Percentiles rank a stretch among this genome's conserved stretches.
Evolutionary conservation across 2,888 invertebrate species (phyloP).

Genomic region (Drosophila anceps): DNA sequence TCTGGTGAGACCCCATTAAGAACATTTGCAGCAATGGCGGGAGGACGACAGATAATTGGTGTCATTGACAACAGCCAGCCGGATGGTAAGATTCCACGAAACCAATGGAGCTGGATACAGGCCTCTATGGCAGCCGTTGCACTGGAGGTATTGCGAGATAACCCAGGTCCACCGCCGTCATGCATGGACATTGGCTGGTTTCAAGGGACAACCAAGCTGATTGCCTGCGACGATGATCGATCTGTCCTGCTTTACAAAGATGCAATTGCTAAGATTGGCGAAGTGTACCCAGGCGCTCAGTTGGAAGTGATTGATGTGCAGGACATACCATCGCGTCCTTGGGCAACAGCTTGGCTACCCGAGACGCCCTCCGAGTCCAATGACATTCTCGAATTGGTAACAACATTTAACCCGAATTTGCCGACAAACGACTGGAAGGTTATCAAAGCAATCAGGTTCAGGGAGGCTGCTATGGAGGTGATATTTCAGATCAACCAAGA

Average conservation of each 20-base stretch:
- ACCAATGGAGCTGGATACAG: constrained; percentile 39
- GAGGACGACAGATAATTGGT: constrained; percentile 25
- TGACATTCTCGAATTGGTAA: constrained; percentile 22
- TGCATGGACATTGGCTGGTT: constrained; percentile 40
- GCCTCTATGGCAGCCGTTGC: constrained; percentile 32
- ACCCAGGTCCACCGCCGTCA: constrained; percentile 28
- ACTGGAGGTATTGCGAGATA: constrained; percentile 24
- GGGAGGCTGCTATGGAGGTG: constrained; percentile 18
- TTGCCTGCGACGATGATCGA: constrained; percentile 24
- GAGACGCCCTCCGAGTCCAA: constrained; percentile 14
- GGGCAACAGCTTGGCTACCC: constrained; percentile 40
- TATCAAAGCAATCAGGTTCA: constrained; percentile 36
- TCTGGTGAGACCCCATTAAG: not conserved
- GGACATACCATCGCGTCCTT: constrained; percentile 27
- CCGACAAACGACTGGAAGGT: constrained; percentile 24
- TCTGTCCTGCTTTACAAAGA: constrained; percentile 18
- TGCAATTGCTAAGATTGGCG: constrained; percentile 28
- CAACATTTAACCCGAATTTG: constrained; percentile 16
- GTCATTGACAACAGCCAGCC: constrained; percentile 26
- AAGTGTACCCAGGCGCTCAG: constrained; percentile 33
- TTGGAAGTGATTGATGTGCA: constrained; percentile 33
- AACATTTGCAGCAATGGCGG: constrained; percentile 19
- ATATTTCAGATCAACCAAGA: constrained; percentile 34
- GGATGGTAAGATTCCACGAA: constrained; percentile 36
- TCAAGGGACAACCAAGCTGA: constrained; percentile 28